phyloP scores from a whole-genome alignment of 1,140 invertebrate genomes.

The Galleria mellonella region DNA sequence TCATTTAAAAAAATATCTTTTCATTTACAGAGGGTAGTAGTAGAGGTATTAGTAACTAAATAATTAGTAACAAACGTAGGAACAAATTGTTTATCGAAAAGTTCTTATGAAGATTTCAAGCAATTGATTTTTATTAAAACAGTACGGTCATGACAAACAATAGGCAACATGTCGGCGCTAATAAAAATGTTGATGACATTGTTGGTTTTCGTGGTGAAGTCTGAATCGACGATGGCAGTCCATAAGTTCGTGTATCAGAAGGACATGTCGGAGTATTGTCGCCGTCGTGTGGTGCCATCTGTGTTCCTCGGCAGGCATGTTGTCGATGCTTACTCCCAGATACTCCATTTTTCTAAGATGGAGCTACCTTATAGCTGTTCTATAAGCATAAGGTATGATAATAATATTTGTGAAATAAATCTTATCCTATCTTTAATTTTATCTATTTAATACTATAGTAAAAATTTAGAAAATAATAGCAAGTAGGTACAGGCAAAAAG shows the following conservation, averaged over 20 bases:
- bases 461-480: too few species aligned
- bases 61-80: too few species aligned
- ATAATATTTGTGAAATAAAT: background rate
- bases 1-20: too few species aligned
- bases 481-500: too few species aligned
- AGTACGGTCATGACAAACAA: slow-evolving; percentile 9
- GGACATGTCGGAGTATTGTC: slow-evolving; percentile 55
- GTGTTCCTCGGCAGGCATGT: slow-evolving; percentile 47
- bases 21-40: too few species aligned
- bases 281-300: slow-evolving; percentile 40
- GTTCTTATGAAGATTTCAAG: too few species aligned
- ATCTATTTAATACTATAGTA: too few species aligned
- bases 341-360: slow-evolving; percentile 42
- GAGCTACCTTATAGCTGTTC: slow-evolving; percentile 55
- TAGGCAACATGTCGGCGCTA: background rate
- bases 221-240: slow-evolving; percentile 1
- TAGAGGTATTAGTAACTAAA: too few species aligned
- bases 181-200: background rate
- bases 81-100: too few species aligned
- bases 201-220: too few species aligned
- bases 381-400: slow-evolving; percentile 46
- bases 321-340: slow-evolving; percentile 35
- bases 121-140: slow-evolving; percentile 5
- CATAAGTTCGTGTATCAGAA: slow-evolving; percentile 34
- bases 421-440: too few species aligned